phyloP scores from a whole-genome alignment of 2,113 vertebrate genomes.

The Corydoras sp. region DNA sequence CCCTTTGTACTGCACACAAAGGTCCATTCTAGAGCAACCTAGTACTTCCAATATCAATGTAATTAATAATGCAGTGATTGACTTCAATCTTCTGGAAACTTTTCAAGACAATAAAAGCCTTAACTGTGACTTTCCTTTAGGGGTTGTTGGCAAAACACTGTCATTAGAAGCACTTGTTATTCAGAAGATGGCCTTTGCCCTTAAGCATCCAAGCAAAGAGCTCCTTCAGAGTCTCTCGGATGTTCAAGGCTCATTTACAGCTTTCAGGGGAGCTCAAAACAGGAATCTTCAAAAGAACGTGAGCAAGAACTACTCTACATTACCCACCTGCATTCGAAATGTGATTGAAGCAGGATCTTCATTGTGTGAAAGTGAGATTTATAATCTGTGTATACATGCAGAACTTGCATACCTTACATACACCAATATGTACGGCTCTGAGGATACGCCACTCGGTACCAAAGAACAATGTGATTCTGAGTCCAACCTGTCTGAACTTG shows the following conservation, averaged over 20 bases:
- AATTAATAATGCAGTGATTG: constrained; percentile 8
- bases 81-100: not conserved
- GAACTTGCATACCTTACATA: too few relatives aligned
- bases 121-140: not conserved
- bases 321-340: too few relatives aligned
- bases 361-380: too few relatives aligned
- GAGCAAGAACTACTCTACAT: too few relatives aligned
- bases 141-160: constrained; percentile 11
- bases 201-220: constrained; percentile 25
- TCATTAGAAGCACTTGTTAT: constrained; percentile 30
- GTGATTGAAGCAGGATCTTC: too few relatives aligned
- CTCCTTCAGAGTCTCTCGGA: constrained; percentile 1
- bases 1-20: too few relatives aligned
- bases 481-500: constrained; percentile 50
- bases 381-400: too few relatives aligned
- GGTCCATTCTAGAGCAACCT: not conserved
- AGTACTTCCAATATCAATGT: not conserved
- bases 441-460: constrained; percentile 52
- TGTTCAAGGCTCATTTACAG: too few relatives aligned
- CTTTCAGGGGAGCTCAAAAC: too few relatives aligned
- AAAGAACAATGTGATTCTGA: constrained; percentile 53
- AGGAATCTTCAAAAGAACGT: too few relatives aligned
- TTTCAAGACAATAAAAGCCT: not conserved
- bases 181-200: constrained; percentile 25
- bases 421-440: constrained; percentile 62